A percentile compares a stretch with the other conserved stretches of the same genome.
These are phyloP conservation scores for Aphelenchoides fujianensis DNA, from an alignment of 1,140 invertebrate species.

Conservation along the genomic window DNA sequence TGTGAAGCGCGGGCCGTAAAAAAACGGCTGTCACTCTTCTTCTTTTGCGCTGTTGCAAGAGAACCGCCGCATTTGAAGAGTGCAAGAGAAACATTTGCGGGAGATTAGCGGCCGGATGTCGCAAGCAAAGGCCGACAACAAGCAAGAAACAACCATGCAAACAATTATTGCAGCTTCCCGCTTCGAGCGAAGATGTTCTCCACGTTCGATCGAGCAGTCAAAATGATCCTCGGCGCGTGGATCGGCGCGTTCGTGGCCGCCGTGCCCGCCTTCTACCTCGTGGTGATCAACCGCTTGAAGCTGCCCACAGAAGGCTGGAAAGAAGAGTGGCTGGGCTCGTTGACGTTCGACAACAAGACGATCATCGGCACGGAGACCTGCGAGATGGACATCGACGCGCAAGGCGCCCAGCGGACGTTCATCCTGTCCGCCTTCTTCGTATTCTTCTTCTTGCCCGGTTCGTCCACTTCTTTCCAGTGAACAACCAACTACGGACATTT, in stretches of 20 bases:
- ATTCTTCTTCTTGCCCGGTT: conserved; percentile 48
- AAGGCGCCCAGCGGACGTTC: conserved; percentile 40
- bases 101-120: background rate
- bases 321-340: conserved; percentile 8
- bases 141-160: conserved; percentile 20
- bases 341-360: conserved; percentile 37
- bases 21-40: too few species aligned
- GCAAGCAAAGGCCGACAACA: background rate
- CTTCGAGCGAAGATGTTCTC: conserved; percentile 58
- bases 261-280: conserved; percentile 52
- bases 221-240: conserved; percentile 55
- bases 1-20: too few species aligned
- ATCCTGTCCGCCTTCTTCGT: conserved; percentile 38
- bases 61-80: background rate
- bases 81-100: background rate
- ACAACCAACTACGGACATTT: too few species aligned
- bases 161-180: conserved; percentile 53
- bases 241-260: conserved; percentile 53
- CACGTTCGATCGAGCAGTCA: conserved; percentile 48
- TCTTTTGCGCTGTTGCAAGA: too few species aligned
- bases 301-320: background rate
- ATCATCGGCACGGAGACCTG: conserved; percentile 51
- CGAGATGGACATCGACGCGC: conserved; percentile 41
- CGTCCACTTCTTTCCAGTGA: conserved; percentile 19
- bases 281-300: conserved; percentile 50